phyloP scores from a whole-genome alignment of 2,888 invertebrate genomes.

The Drosophila gaucha region DNA sequence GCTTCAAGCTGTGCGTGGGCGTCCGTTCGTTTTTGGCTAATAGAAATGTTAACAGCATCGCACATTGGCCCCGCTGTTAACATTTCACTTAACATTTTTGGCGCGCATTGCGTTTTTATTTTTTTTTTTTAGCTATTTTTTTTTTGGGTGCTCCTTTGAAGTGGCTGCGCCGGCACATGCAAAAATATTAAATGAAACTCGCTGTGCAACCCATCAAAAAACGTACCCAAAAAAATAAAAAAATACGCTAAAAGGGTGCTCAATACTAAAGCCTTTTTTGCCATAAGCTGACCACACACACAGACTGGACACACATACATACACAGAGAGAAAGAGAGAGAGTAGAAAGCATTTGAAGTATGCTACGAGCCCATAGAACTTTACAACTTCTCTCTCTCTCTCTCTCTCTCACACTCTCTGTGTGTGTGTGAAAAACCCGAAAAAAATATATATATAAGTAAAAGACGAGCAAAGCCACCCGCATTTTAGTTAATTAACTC shows the following conservation, averaged over 20 bases:
- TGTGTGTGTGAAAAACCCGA: slow-evolving; percentile 6
- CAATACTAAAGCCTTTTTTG: slow-evolving; percentile 73
- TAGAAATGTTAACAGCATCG: slow-evolving; percentile 70
- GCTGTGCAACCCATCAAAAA: slow-evolving; percentile 32
- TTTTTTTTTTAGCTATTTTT: slow-evolving; percentile 21
- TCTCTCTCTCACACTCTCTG: slow-evolving; percentile 3
- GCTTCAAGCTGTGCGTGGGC: background rate
- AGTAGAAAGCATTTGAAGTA: slow-evolving; percentile 63
- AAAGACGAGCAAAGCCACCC: slow-evolving; percentile 79
- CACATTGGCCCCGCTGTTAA: slow-evolving; percentile 61
- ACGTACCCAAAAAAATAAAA: slow-evolving; percentile 24
- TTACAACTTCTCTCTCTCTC: slow-evolving; percentile 7
- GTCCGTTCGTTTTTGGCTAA: slow-evolving; percentile 43
- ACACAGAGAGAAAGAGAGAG: background rate
- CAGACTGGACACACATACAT: slow-evolving; percentile 53
- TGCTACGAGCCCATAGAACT: slow-evolving; percentile 41
- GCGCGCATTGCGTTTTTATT: slow-evolving; percentile 46
- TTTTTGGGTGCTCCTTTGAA: slow-evolving; percentile 67
- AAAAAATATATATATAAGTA: slow-evolving; percentile 31
- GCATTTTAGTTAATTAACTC: slow-evolving; percentile 85
- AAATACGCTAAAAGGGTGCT: slow-evolving; percentile 72
- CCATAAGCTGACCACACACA: slow-evolving; percentile 78
- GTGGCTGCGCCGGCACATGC: slow-evolving; percentile 70
- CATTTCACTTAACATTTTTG: slow-evolving; percentile 78
- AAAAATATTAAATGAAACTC: slow-evolving; percentile 77